Evolutionary conservation across 2,113 vertebrate genomes (phyloP).

Genomic region (Tympanuchus pallidicinctus): DNA sequence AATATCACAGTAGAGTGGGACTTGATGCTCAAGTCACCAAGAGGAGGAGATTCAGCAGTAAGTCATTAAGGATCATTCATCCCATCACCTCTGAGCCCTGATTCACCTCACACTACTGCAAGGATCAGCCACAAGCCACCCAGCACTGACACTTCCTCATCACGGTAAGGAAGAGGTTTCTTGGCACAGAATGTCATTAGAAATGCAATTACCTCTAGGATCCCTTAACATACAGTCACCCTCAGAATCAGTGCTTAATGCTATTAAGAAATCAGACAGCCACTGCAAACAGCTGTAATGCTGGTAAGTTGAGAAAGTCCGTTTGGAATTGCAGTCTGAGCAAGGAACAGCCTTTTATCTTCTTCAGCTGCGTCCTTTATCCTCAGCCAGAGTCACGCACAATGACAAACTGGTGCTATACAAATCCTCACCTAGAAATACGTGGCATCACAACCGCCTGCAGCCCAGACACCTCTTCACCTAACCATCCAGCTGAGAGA

Average conservation of each 20-base stretch:
- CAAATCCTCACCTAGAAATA: neutral
- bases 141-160: neutral
- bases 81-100: neutral
- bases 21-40: neutral
- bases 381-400: neutral
- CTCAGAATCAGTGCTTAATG: neutral
- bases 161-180: neutral
- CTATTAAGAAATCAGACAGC: constrained; percentile 4
- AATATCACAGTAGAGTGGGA: neutral
- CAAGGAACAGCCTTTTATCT: neutral
- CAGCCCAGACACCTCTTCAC: neutral
- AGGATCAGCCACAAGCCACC: neutral
- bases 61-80: neutral
- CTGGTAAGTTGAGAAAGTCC: neutral
- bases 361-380: neutral
- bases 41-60: neutral
- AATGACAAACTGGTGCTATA: neutral
- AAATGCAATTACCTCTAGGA: constrained; percentile 15
- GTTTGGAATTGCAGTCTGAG: neutral
- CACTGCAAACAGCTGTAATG: neutral
- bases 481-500: neutral
- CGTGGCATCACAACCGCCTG: neutral
- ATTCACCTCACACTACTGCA: neutral
- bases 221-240: constrained; percentile 27
- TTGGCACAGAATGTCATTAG: constrained; percentile 24